Base-by-base conservation (phyloP, 2,797 vertebrate genomes). In the Neosilurus hyrtlii region DNA sequence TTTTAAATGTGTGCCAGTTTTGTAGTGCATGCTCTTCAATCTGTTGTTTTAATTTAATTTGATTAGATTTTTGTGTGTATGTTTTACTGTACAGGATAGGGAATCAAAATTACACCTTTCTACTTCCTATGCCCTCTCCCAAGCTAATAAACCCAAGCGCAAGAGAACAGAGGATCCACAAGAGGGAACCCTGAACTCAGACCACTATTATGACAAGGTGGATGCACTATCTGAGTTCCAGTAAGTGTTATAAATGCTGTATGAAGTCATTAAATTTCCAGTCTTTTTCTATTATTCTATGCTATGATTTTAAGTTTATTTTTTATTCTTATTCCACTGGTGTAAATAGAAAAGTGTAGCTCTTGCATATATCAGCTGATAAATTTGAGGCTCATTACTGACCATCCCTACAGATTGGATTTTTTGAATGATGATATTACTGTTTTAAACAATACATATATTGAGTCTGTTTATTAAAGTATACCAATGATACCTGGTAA, bases 141-240 rank as follows among this genome's bases (percentile, higher is more conserved):
- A 43, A 73, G 16, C 8, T 35, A 63, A 37, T 66, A 63, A 78
- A 43, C 22, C 56, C 12, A 85, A 86, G 54, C 51, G 51, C 71
- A 86, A 49, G 66, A 86, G 30, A 80, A 71, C 54, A 62, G 76
- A 82, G 24, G 24, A 83, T 74, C 76, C 87, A 87, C 84, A 84
- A 83, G 86, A 83, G 81, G 84, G 85, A 30, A 35, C 61, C 82
- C 18, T 78, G 37, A 83, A 30, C 68, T 79, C 65, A 61, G 62
- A 54, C 26, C 66, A 73, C 54, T 49, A 24, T 35, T 59, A 79
- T 43, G 66, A n/a, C 8, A 63, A 65, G n/a, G 7, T 4, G 22
- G 24, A n/a, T 11, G 18, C 18, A 56, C 24, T n/a, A 59, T 79
- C 68, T 54, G 56, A 14, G 52, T 74, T 72, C 56, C 74, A 49